Conservation (phyloP, 2,113 vertebrate genomes). For the Ceyx melanurus region DNA sequence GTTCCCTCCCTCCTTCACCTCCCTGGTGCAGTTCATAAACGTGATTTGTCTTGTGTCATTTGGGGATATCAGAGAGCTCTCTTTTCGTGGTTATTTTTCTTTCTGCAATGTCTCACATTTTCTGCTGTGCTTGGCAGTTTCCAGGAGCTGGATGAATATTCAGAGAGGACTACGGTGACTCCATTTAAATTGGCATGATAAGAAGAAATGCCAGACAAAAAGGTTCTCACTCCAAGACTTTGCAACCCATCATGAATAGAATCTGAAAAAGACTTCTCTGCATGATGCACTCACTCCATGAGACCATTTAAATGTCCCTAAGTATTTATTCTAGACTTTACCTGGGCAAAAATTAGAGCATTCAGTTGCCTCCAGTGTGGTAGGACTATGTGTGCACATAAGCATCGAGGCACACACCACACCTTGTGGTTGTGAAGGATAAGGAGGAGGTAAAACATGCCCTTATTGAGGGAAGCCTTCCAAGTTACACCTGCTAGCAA, state of each 20-base stretch:
- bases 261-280: background rate
- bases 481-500: background rate
- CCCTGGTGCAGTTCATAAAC: background rate
- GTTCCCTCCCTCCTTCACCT: background rate
- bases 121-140: slow-evolving; percentile 44
- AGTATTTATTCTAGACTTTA: background rate
- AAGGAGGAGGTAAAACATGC: accelerated
- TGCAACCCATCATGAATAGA: background rate
- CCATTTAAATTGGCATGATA: background rate
- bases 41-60: slow-evolving; percentile 16
- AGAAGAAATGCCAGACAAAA: background rate
- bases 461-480: background rate
- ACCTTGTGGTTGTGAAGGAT: background rate
- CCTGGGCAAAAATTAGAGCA: background rate
- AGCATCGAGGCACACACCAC: background rate
- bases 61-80: background rate
- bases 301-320: background rate
- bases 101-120: slow-evolving; percentile 10
- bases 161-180: background rate
- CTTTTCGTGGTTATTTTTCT: slow-evolving; percentile 12
- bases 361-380: background rate
- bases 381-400: accelerated
- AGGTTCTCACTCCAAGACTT: background rate
- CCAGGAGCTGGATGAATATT: slow-evolving; percentile 8
- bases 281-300: background rate